Conservation (phyloP, 2,888 invertebrate genomes). For the Ceriagrion tenellum region DNA sequence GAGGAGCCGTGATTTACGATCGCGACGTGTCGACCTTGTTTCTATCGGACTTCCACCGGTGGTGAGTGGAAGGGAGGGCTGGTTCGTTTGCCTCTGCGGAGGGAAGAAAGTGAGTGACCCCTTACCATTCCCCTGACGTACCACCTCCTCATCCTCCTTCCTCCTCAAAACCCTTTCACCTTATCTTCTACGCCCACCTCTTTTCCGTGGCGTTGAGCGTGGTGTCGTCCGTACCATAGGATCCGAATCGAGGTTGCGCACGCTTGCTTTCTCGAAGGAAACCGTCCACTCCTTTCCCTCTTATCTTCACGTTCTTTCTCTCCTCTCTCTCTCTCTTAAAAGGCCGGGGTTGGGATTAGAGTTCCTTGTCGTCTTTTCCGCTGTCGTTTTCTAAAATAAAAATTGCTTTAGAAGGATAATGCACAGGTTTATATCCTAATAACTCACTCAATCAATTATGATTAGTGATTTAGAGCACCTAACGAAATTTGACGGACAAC, state of each 20-base stretch:
- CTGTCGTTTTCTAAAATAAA: too few species aligned
- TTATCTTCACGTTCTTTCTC: not conserved
- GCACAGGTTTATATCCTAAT: too few species aligned
- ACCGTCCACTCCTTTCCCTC: not conserved
- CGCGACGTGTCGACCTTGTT: conserved; percentile 25
- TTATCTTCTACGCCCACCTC: not conserved
- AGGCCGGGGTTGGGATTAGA: too few species aligned
- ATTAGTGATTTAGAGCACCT: too few species aligned
- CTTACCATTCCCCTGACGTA: not conserved
- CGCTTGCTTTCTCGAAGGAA: not conserved
- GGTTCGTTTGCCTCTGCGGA: not conserved
- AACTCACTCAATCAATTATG: too few species aligned
- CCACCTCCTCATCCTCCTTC: not conserved
- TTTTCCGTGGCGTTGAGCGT: not conserved
- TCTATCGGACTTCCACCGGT: not conserved
- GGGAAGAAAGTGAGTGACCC: not conserved
- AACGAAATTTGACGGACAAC: too few species aligned
- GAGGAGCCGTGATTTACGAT: conserved; percentile 11
- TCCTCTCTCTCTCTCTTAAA: not conserved
- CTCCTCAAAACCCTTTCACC: not conserved
- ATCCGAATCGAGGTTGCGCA: not conserved
- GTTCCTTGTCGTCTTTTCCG: too few species aligned
- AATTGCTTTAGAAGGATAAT: too few species aligned
- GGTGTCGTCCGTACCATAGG: not conserved
- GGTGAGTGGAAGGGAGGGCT: not conserved